Conservation (phyloP, 1,140 invertebrate species). For the Drosophila equinoxialis region DNA sequence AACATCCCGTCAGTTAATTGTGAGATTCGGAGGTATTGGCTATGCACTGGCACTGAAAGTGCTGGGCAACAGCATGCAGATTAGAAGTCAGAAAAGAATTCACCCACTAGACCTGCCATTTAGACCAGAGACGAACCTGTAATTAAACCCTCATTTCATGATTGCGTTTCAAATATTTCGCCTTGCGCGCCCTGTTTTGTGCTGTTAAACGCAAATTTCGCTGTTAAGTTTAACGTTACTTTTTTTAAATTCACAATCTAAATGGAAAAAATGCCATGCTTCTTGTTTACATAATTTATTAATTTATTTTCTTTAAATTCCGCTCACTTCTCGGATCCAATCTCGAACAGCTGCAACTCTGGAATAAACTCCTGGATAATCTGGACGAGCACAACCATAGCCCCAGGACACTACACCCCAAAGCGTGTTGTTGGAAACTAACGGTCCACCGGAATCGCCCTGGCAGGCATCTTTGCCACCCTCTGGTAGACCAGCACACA, state of each 20-base stretch:
- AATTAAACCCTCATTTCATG: too few relatives aligned
- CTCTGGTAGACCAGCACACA: constrained; percentile 87
- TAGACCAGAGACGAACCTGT: too few relatives aligned
- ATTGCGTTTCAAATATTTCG: too few relatives aligned
- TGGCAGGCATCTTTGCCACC: constrained; percentile 89
- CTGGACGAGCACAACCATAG: constrained; percentile 84
- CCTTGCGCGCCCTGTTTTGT: background rate
- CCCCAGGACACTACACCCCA: constrained; percentile 87
- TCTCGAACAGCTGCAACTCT: constrained; percentile 82
- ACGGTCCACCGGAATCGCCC: constrained; percentile 84
- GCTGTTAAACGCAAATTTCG: background rate
- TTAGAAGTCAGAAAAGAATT: too few relatives aligned
- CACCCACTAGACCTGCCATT: too few relatives aligned
- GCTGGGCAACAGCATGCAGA: too few relatives aligned
- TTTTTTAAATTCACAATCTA: background rate
- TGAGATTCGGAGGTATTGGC: too few relatives aligned
- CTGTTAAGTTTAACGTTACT: background rate
- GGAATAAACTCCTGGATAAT: constrained; percentile 85
- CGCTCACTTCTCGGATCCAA: constrained; percentile 81
- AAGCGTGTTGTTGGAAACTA: constrained; percentile 66
- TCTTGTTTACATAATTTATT: background rate
- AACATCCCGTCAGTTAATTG: too few relatives aligned
- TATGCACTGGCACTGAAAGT: too few relatives aligned
- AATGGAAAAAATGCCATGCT: background rate
- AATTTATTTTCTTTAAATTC: constrained; percentile 33